A percentile compares a stretch with the other conserved stretches of the same genome.
phyloP scores from a whole-genome alignment of 1,140 invertebrate species.

The Drosophila funebris region DNA sequence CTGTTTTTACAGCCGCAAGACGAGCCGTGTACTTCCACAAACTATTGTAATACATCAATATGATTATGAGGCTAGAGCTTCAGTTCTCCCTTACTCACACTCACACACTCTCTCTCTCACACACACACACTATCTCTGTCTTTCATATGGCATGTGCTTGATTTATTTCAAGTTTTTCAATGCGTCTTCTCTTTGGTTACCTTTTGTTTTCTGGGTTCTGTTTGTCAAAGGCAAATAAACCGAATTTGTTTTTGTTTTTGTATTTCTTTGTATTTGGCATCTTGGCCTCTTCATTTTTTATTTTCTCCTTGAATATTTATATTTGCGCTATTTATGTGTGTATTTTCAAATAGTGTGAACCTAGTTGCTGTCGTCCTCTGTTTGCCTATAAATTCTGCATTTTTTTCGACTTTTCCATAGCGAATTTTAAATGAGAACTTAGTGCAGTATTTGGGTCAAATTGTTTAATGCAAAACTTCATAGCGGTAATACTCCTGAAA shows the following conservation, averaged over 20 bases:
- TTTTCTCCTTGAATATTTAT: neutral
- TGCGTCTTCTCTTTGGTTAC: slow-evolving; percentile 31
- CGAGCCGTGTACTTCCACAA: slow-evolving; percentile 60
- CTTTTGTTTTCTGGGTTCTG: slow-evolving; percentile 48
- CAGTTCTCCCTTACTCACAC: slow-evolving; percentile 13
- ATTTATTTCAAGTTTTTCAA: slow-evolving; percentile 67
- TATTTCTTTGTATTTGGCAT: slow-evolving; percentile 21
- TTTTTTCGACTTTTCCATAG: neutral
- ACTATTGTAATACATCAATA: slow-evolving; percentile 76
- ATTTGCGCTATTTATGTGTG: slow-evolving; percentile 4
- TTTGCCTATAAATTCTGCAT: slow-evolving; percentile 8
- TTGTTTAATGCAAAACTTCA: neutral
- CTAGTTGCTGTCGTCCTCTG: neutral
- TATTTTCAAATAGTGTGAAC: slow-evolving; percentile 6
- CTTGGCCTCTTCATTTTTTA: neutral
- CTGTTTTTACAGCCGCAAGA: slow-evolving; percentile 54
- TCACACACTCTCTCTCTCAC: slow-evolving; percentile 6
- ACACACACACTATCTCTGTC: slow-evolving; percentile 23
- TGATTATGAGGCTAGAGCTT: slow-evolving; percentile 64
- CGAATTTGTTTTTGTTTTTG: slow-evolving; percentile 43
- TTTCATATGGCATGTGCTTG: slow-evolving; percentile 68
- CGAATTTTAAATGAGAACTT: neutral
- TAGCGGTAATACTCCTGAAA: neutral
- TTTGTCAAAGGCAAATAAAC: slow-evolving; percentile 66
- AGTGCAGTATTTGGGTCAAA: neutral